These are phyloP conservation scores for Zaprionus capensis DNA, from an alignment of 1,140 invertebrate genomes.

Conservation along the genomic window DNA sequence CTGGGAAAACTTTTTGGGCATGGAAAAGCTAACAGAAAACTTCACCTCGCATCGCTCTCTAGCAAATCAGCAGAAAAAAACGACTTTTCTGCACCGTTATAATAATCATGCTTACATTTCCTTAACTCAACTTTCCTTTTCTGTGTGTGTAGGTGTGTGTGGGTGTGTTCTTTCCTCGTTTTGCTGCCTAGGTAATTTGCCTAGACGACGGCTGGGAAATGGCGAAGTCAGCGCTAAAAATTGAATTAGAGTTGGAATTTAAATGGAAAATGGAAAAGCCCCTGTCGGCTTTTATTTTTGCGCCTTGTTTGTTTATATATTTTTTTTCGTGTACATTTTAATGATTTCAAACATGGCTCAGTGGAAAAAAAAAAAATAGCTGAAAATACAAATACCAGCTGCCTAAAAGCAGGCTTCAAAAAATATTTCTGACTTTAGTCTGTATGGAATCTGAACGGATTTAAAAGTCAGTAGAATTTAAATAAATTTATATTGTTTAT, in stretches of 20 bases:
- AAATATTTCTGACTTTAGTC: not conserved
- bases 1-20: conserved; percentile 36
- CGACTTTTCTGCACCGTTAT: conserved; percentile 51
- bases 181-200: conserved; percentile 47
- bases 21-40: conserved; percentile 39
- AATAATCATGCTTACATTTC: conserved; percentile 73
- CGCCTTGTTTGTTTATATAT: conserved; percentile 65
- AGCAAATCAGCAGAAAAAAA: conserved; percentile 16
- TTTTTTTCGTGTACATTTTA: conserved; percentile 51
- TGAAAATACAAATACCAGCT: conserved; percentile 14
- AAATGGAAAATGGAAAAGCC: conserved; percentile 52
- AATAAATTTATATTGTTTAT: not conserved
- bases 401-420: conserved; percentile 16
- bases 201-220: conserved; percentile 50
- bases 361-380: conserved; percentile 8
- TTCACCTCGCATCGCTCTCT: conserved; percentile 17
- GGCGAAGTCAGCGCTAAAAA: conserved; percentile 71
- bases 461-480: not conserved
- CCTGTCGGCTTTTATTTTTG: conserved; percentile 9
- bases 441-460: not conserved
- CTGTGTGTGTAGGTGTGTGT: conserved; percentile 26
- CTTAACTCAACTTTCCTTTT: conserved; percentile 44
- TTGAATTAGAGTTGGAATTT: conserved; percentile 80
- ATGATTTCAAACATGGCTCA: conserved; percentile 52
- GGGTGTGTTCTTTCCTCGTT: conserved; percentile 41